Conservation (phyloP, 2,113 vertebrate genomes). For the Capricornis sumatraensis region DNA sequence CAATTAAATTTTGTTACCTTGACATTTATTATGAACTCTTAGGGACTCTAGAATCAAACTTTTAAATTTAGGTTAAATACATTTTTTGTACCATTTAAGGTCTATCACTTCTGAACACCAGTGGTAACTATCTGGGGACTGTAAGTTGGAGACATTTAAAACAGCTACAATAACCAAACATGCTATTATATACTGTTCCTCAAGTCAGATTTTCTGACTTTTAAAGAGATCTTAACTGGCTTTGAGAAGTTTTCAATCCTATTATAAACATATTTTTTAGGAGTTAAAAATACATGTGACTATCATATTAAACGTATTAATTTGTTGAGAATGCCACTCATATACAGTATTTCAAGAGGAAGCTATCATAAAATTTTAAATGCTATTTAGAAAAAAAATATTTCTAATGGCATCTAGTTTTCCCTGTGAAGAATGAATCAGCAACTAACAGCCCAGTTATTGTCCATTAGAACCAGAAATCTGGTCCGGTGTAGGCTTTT, state of each 20-base stretch:
- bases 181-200: not conserved
- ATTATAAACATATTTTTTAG: not conserved
- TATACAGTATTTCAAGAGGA: conserved; percentile 32
- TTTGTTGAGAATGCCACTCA: conserved; percentile 11
- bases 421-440: conserved; percentile 20
- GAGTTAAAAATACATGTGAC: not conserved
- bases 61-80: not conserved
- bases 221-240: not conserved
- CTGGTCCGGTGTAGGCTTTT: not conserved
- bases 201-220: not conserved
- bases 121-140: not conserved
- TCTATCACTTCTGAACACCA: not conserved
- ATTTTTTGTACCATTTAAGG: not conserved
- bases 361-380: conserved; percentile 14
- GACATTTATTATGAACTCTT: not conserved
- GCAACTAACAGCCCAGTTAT: not conserved
- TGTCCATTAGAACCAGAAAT: not conserved
- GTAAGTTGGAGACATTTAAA: not conserved
- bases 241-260: conserved; percentile 15
- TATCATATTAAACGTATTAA: not conserved
- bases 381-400: conserved; percentile 34
- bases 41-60: not conserved
- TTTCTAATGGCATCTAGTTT: conserved; percentile 23
- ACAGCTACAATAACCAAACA: not conserved
- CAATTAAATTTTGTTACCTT: not conserved